Conservation (phyloP, 2,888 invertebrate genomes). For the Drosophila paramelanica region DNA sequence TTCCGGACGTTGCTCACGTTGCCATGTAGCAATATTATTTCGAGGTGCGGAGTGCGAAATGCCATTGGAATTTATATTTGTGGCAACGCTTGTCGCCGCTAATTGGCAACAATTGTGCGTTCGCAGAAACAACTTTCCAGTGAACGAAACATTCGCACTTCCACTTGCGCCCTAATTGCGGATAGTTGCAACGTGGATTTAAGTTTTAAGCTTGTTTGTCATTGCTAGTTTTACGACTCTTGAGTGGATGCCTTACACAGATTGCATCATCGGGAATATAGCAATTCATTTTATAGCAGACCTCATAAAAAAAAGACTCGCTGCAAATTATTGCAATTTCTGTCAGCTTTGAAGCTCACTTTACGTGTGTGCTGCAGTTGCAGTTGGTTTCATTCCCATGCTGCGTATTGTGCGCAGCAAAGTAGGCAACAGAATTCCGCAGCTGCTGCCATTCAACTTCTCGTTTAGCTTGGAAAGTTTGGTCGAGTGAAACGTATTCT, state of each 20-base stretch:
- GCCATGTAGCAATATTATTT: not conserved
- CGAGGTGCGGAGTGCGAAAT: not conserved
- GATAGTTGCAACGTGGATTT: no score
- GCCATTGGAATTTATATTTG: not conserved
- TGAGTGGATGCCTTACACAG: constrained; percentile 1
- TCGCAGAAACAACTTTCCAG: not conserved
- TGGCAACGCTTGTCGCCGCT: not conserved
- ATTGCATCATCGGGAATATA: constrained; percentile 44
- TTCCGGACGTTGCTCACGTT: not conserved
- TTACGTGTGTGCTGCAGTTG: not conserved
- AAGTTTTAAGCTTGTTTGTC: not conserved
- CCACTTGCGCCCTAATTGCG: not conserved
- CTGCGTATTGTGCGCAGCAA: constrained; percentile 16
- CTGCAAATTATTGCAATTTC: not conserved
- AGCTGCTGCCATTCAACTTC: not conserved
- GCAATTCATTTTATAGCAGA: constrained; percentile 3
- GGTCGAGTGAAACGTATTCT: constrained; percentile 5
- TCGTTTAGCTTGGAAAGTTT: constrained; percentile 1
- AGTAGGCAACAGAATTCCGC: constrained; percentile 42
- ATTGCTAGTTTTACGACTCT: not conserved
- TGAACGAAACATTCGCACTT: not conserved
- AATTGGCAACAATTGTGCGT: not conserved
- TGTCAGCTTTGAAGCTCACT: not conserved
- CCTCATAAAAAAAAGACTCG: no score
- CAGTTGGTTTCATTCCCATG: not conserved